Conservation (phyloP, 2,113 vertebrate genomes). For the Corythoichthys haematopterus region DNA sequence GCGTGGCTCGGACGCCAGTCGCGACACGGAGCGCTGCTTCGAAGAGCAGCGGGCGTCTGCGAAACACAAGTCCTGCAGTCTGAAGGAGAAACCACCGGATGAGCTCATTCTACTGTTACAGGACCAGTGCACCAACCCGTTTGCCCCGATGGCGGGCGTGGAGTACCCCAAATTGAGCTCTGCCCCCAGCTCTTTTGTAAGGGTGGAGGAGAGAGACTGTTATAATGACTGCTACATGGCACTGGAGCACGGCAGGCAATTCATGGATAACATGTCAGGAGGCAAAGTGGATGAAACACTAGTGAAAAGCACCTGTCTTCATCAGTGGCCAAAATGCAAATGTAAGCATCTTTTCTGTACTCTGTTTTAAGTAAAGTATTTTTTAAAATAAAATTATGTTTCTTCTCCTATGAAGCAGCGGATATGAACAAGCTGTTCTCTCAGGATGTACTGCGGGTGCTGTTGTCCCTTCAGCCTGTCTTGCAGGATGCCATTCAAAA, state of each 20-base stretch:
- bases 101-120: conserved; percentile 90
- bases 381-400: not conserved
- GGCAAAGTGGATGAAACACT: conserved; percentile 96
- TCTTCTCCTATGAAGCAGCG: conserved; percentile 66
- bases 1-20: conserved; percentile 86
- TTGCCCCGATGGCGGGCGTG: conserved; percentile 84
- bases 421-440: conserved; percentile 94
- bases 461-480: conserved; percentile 92
- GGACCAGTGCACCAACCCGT: conserved; percentile 96
- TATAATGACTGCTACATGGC: conserved; percentile 97
- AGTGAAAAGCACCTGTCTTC: conserved; percentile 95
- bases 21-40: conserved; percentile 89
- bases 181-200: conserved; percentile 69
- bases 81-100: conserved; percentile 85
- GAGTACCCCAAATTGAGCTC: conserved; percentile 72
- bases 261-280: conserved; percentile 99
- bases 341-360: conserved; percentile 65
- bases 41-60: conserved; percentile 82
- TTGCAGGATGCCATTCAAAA: conserved; percentile 98
- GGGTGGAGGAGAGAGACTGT: conserved; percentile 92
- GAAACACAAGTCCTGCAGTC: conserved; percentile 74
- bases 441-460: conserved; percentile 94
- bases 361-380: not conserved
- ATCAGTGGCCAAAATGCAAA: conserved; percentile 93
- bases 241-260: conserved; percentile 94